These are phyloP conservation scores for Acomys russatus DNA, from an alignment of 2,797 vertebrate genomes.

Conservation along the genomic window DNA sequence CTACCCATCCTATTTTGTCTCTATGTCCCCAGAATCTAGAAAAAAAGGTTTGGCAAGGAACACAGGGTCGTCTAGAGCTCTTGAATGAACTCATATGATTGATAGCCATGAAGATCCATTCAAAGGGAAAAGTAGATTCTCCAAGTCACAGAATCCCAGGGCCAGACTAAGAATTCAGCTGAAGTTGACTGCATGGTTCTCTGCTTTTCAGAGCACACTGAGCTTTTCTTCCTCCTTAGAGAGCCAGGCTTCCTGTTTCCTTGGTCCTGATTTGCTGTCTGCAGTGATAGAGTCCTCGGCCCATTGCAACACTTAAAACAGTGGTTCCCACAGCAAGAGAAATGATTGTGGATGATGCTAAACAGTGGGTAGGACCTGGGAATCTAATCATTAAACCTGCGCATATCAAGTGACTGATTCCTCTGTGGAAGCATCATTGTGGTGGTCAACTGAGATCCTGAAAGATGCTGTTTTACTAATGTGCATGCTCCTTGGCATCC, in stretches of 20 bases:
- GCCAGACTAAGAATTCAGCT: not conserved
- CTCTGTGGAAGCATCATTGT: not conserved
- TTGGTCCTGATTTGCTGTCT: not conserved
- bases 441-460: not conserved
- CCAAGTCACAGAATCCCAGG: not conserved
- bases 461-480: not conserved
- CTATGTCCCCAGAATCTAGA: not conserved
- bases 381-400: not conserved
- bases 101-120: not conserved
- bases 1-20: not conserved
- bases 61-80: not conserved
- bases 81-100: not conserved
- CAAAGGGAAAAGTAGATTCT: conserved; percentile 13
- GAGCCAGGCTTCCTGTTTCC: not conserved
- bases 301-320: not conserved
- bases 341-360: not conserved
- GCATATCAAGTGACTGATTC: not conserved
- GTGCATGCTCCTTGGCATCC: not conserved
- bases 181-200: not conserved
- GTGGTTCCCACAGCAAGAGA: not conserved
- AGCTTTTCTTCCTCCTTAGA: conserved; percentile 67
- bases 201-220: not conserved
- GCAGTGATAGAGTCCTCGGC: not conserved
- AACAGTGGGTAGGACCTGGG: not conserved
- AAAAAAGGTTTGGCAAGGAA: not conserved